These are phyloP conservation scores for Maconellicoccus hirsutus DNA, from an alignment of 1,140 invertebrate genomes.

Conservation along the genomic window DNA sequence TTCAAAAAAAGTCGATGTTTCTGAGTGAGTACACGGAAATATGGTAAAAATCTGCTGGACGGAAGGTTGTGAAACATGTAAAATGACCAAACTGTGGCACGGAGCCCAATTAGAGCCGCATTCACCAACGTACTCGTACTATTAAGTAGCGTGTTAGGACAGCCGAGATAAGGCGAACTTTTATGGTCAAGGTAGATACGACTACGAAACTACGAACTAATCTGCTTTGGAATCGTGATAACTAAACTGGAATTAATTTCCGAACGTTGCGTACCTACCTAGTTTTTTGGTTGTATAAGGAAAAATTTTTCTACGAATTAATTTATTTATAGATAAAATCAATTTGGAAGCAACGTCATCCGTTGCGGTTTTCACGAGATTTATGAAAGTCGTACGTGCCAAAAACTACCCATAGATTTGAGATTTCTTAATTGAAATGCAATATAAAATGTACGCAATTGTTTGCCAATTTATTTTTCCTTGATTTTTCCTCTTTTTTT, in stretches of 20 bases:
- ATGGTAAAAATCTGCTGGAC: neutral
- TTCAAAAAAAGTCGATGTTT: too few species aligned
- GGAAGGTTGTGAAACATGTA: neutral
- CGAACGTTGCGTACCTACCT: neutral
- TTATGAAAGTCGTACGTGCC: neutral
- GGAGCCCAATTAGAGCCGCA: too few species aligned
- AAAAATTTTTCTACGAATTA: neutral
- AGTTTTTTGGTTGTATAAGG: neutral
- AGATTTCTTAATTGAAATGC: neutral
- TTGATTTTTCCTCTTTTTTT: too few species aligned
- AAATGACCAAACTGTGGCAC: neutral
- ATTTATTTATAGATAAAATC: neutral
- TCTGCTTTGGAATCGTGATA: neutral
- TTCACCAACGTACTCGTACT: neutral
- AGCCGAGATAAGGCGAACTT: neutral
- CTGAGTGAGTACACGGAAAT: too few species aligned
- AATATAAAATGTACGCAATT: neutral
- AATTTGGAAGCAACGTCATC: neutral
- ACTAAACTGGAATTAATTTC: neutral
- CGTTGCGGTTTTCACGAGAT: neutral
- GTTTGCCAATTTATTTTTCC: neutral
- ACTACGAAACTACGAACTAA: too few species aligned
- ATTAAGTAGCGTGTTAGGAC: neutral
- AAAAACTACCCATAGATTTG: neutral
- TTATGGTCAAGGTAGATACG: too few species aligned